Evolutionary conservation across 37 sponge, comb jelly and placozoan species (phyloP), one percentile per base, ranked within the genome.

Genomic region (Amphimedon queenslandica): DNA sequence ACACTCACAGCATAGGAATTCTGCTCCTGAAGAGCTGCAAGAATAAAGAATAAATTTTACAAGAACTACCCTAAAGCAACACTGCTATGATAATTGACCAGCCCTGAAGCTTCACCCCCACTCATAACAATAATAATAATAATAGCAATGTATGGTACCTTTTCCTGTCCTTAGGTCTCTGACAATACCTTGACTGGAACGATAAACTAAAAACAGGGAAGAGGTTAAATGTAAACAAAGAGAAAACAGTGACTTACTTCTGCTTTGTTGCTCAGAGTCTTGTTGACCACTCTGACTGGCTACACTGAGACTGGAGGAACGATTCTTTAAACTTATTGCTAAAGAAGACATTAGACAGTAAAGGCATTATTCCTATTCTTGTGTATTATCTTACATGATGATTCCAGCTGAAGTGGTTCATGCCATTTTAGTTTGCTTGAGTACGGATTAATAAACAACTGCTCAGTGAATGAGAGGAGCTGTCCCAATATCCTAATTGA

Each of bases 1-100:
- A 96, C 96, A 42, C 82, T 75, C 27, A 93, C 88, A 23, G 96
- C 96, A 72, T 86, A 93, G 16, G 78, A 80, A 75, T 96, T 96
- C 76, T 87, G 89, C 66, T 92, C 90, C 53, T 92, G 96, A 10
- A 92, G 74, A 37, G 90, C 93, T 91, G 51, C 11, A 41, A 43
- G 57, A 31, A 66, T 27, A 47, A 13, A 13, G 53, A 18, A 47
- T 18, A 13, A 18, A 47, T 47, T 47, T 47, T 8, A 18, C 13
- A 47, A n/a, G n/a, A n/a, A n/a, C 70, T 23, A 69, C 31, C 31
- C 32, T n/a, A 69, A 13, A 43, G 55, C 11, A 10, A 42, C 40
- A 69, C 42, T 10, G 20, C 47, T 55, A 34, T 23, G 39, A 18
- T n/a, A n/a, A n/a, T n/a, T n/a, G n/a, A n/a, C n/a, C n/a, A 18